A percentile compares a stretch with the other conserved stretches of the same genome.
Evolutionary conservation across 2,888 invertebrate species (phyloP).

Genomic region (Drosophila nr. medialis): DNA sequence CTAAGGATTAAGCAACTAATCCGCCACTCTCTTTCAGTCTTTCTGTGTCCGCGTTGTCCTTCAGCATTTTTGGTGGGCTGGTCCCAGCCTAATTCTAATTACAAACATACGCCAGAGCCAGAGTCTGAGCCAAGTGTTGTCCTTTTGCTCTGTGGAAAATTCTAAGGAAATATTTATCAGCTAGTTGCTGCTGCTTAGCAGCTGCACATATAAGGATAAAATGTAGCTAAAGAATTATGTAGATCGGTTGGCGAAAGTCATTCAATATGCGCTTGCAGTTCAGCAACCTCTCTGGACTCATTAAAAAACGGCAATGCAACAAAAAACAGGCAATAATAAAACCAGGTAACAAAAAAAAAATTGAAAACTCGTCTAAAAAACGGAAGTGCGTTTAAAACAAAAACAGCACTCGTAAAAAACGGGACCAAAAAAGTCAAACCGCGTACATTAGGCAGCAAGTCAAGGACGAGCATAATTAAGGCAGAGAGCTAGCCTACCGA

Average conservation of each 20-base stretch:
- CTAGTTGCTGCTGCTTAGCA: conserved; percentile 16
- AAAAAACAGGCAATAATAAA: conserved; percentile 51
- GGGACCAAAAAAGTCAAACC: conserved; percentile 76
- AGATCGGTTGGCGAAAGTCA: conserved; percentile 7
- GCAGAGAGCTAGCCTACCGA: not conserved
- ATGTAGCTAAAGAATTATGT: not conserved
- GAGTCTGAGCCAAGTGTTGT: conserved; percentile 16
- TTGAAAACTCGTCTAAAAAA: conserved; percentile 53
- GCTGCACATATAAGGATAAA: conserved; percentile 11
- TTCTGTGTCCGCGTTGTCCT: conserved; percentile 4
- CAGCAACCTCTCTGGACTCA: conserved; percentile 46
- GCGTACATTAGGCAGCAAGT: conserved; percentile 47
- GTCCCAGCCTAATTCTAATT: conserved; percentile 71
- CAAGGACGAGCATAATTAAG: conserved; percentile 45
- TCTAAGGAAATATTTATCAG: conserved; percentile 21
- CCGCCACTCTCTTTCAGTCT: conserved; percentile 28
- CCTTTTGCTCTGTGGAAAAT: conserved; percentile 26
- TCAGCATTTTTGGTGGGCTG: conserved; percentile 58
- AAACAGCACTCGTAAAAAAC: conserved; percentile 53
- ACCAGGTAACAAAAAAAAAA: conserved; percentile 36
- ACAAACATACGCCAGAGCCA: conserved; percentile 56
- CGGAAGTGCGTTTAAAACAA: conserved; percentile 53
- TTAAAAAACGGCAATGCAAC: conserved; percentile 49
- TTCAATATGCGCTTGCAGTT: conserved; percentile 37
- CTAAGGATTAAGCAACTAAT: conserved; percentile 67